These are phyloP conservation scores for Rallus crepitans DNA, from an alignment of 2,797 vertebrate genomes.

Conservation along the genomic window DNA sequence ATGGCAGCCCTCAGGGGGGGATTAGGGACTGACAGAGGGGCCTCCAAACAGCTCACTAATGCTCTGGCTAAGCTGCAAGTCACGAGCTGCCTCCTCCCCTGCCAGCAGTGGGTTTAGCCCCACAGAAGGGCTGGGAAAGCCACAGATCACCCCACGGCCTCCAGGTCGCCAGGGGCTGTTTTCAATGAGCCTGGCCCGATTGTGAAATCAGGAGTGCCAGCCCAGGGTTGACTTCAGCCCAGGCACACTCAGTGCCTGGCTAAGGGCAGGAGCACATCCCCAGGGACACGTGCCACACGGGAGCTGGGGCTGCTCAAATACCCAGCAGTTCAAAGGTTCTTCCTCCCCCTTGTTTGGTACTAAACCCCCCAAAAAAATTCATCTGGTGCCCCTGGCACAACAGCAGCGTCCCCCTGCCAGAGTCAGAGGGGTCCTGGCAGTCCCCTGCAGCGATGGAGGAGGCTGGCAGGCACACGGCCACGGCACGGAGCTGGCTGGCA, in stretches of 20 bases:
- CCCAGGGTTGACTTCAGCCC: not conserved
- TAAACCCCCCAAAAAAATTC: not conserved
- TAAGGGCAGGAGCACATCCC: not conserved
- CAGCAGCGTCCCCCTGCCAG: rapidly evolving
- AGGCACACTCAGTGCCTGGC: not conserved
- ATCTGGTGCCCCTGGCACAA: not conserved
- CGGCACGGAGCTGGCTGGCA: not conserved
- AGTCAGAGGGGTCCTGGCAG: not conserved
- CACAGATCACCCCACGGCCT: not conserved
- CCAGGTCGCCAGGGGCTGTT: not conserved
- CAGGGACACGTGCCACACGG: rapidly evolving
- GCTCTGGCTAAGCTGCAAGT: not conserved
- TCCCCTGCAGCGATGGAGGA: not conserved
- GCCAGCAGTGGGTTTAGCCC: not conserved
- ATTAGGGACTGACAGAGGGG: not conserved
- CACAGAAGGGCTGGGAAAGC: not conserved
- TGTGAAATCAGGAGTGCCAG: not conserved
- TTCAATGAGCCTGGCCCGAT: not conserved
- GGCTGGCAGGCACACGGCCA: not conserved
- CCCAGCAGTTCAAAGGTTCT: not conserved
- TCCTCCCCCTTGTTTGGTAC: not conserved
- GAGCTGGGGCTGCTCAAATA: not conserved
- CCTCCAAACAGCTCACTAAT: not conserved
- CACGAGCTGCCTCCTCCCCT: constrained; percentile 18
- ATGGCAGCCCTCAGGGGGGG: not conserved